phyloP scores from a whole-genome alignment of 53 echinoderm and acorn worm species.

The Actinopyga echinites region DNA sequence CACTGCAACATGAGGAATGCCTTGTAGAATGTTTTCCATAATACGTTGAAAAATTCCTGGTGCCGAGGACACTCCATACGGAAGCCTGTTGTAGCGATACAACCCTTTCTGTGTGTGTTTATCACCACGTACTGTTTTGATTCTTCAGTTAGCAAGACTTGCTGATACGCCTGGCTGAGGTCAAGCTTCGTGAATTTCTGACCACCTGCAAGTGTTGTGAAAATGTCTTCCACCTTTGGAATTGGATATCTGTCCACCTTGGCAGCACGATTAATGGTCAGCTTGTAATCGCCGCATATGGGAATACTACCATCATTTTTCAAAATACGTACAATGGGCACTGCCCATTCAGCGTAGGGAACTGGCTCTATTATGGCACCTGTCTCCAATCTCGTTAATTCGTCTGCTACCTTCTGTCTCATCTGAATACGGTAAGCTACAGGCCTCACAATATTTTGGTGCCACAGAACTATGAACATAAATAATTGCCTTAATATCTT shows the following conservation, averaged over 20 bases:
- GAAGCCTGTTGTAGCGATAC: not conserved
- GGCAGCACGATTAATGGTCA: conserved; percentile 40
- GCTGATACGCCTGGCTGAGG: conserved; percentile 59
- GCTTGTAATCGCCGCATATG: conserved; percentile 60
- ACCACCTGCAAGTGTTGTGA: conserved; percentile 49
- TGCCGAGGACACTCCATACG: not conserved
- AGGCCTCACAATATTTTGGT: conserved; percentile 42
- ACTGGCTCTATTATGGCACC: conserved; percentile 47
- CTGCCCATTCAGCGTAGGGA: conserved; percentile 44
- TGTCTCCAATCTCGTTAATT: conserved; percentile 20
- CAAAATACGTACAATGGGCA: conserved; percentile 43
- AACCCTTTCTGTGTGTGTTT: conserved; percentile 14
- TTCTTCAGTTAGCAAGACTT: conserved; percentile 48
- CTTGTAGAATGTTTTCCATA: conserved; percentile 42
- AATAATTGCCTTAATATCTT: conserved; percentile 7
- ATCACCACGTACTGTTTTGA: conserved; percentile 33
- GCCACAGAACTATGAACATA: conserved; percentile 33
- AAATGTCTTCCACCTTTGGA: conserved; percentile 48
- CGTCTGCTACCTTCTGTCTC: conserved; percentile 16
- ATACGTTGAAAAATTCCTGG: conserved; percentile 34
- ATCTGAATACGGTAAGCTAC: not conserved
- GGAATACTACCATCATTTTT: conserved; percentile 19
- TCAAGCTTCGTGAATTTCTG: conserved; percentile 59
- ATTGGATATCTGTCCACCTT: conserved; percentile 60
- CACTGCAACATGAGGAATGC: conserved; percentile 31